A percentile compares a stretch with the other conserved stretches of the same genome.
Evolutionary conservation across 2,797 vertebrate genomes (phyloP).

Genomic region (Chrosomus eos): DNA sequence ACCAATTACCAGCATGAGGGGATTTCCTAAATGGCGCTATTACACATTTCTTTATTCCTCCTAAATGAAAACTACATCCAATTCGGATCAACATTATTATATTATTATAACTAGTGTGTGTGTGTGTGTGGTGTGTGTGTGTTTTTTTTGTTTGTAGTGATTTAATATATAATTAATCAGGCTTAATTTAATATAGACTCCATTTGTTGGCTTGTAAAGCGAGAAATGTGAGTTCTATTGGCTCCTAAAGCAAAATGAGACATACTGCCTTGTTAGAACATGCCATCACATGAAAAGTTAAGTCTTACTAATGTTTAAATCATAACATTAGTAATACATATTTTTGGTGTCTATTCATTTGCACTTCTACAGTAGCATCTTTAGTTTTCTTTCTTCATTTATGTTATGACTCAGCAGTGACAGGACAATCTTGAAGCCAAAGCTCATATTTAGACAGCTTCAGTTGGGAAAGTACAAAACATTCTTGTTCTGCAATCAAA

Average conservation of each 20-base stretch:
- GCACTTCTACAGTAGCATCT: conserved; percentile 23
- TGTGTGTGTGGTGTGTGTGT: too few species aligned
- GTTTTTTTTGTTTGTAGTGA: neutral
- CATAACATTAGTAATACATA: neutral
- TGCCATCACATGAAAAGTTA: neutral
- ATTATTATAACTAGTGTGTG: neutral
- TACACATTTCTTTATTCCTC: neutral
- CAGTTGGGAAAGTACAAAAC: conserved; percentile 73
- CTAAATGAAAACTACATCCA: neutral
- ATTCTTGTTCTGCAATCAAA: conserved; percentile 43
- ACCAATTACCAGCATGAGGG: neutral
- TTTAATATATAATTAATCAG: neutral
- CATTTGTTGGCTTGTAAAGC: neutral
- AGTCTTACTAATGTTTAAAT: neutral
- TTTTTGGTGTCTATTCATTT: conserved; percentile 22
- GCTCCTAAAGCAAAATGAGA: neutral
- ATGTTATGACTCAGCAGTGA: conserved; percentile 63
- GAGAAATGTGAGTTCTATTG: neutral
- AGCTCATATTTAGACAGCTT: conserved; percentile 64
- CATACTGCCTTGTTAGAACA: neutral
- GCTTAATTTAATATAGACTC: neutral
- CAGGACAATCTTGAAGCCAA: conserved; percentile 46
- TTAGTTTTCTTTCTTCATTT: conserved; percentile 23
- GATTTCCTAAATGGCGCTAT: conserved; percentile 5
- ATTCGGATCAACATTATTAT: neutral